A percentile compares a stretch with the other conserved stretches of the same genome.
Evolutionary conservation across 2,888 invertebrate species (phyloP).

Genomic region (Catocala nupta): DNA sequence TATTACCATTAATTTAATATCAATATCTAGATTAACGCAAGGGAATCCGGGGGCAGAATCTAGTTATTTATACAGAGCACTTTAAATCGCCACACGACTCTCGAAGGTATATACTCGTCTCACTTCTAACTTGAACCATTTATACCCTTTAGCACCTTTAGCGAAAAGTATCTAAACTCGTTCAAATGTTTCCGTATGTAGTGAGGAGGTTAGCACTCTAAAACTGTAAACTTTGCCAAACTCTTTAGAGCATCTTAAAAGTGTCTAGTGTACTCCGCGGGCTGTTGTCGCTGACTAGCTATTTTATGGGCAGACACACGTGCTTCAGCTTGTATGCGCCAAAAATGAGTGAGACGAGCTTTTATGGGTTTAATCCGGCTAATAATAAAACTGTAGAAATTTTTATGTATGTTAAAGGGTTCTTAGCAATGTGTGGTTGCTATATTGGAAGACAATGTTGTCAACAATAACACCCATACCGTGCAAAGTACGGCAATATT

Average conservation of each 20-base stretch:
- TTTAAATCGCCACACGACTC: too few species aligned
- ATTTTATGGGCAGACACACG: slow-evolving; percentile 3
- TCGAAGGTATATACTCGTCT: background rate
- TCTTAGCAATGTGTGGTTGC: too few species aligned
- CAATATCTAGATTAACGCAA: too few species aligned
- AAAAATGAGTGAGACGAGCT: background rate
- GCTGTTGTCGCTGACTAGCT: slow-evolving; percentile 21
- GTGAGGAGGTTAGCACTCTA: slow-evolving; percentile 34
- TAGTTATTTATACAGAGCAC: too few species aligned
- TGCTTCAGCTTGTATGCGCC: slow-evolving; percentile 1
- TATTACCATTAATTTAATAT: too few species aligned
- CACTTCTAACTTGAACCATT: background rate
- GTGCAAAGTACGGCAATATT: too few species aligned
- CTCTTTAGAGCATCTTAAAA: slow-evolving; percentile 45
- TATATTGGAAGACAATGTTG: too few species aligned
- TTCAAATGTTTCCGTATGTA: slow-evolving; percentile 38
- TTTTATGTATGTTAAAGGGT: too few species aligned
- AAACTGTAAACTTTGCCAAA: slow-evolving; percentile 42
- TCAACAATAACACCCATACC: too few species aligned
- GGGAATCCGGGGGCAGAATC: too few species aligned
- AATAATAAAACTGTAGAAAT: too few species aligned
- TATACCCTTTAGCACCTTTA: slow-evolving; percentile 20
- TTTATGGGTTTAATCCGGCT: background rate
- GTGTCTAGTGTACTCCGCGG: slow-evolving; percentile 39
- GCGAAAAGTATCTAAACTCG: slow-evolving; percentile 10